These are phyloP conservation scores for Discoglossus pictus DNA, from an alignment of 2,797 vertebrate genomes.

Conservation along the genomic window DNA sequence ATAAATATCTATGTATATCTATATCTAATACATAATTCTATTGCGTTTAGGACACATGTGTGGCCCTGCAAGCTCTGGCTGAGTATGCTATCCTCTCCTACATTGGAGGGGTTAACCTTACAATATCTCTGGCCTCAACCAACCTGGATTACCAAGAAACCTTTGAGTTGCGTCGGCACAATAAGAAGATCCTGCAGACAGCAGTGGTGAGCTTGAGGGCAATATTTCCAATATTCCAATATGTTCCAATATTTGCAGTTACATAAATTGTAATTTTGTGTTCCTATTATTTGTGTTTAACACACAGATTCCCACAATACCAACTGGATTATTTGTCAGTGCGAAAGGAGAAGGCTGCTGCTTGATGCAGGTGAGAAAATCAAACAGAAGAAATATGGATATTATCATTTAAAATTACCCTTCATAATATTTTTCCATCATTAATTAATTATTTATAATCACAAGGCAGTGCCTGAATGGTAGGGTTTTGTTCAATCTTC, in stretches of 20 bases:
- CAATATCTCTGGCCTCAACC: conserved; percentile 91
- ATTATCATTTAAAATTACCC: no score
- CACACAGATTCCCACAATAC: conserved; percentile 88
- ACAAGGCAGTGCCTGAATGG: no score
- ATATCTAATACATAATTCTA: no score
- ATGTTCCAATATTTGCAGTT: no score
- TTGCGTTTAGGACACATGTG: conserved; percentile 83
- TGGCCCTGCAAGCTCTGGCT: conserved; percentile 89
- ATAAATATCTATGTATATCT: not conserved
- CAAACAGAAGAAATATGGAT: no score
- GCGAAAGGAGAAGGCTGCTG: conserved; percentile 95
- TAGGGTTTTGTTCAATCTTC: no score
- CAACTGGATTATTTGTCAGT: conserved; percentile 91
- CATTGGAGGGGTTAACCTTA: conserved; percentile 87
- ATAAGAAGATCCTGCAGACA: conserved; percentile 90
- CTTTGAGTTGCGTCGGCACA: conserved; percentile 85
- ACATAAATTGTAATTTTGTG: no score
- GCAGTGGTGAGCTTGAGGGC: conserved; percentile 71
- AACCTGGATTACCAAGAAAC: conserved; percentile 94
- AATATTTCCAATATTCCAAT: not conserved
- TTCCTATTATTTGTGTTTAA: not conserved
- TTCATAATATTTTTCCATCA: not conserved
- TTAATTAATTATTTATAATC: not conserved
- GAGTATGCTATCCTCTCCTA: conserved; percentile 93
- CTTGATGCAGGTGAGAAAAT: conserved; percentile 86